Conservation (phyloP, 2,888 invertebrate genomes). For the Ecliptopera silaceata region DNA sequence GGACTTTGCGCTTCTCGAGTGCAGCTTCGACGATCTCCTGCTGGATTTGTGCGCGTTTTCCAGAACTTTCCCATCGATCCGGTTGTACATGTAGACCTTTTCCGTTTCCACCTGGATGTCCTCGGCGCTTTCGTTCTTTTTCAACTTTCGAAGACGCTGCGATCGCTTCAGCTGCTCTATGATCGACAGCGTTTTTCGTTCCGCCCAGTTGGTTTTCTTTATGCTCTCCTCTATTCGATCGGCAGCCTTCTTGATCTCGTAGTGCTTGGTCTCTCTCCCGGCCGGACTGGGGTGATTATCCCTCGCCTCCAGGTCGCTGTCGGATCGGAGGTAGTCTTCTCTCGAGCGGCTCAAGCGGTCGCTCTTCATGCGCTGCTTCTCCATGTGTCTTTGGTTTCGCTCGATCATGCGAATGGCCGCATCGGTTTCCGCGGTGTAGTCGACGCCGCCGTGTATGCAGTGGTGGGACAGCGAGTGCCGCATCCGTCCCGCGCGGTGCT, state of each 20-base stretch:
- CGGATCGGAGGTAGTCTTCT: constrained; percentile 72
- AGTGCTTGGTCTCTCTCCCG: constrained; percentile 53
- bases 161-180: constrained; percentile 76
- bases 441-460: constrained; percentile 70
- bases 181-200: constrained; percentile 73
- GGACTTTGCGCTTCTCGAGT: constrained; percentile 86
- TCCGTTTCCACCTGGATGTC: constrained; percentile 78
- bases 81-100: constrained; percentile 68
- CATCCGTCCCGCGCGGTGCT: constrained; percentile 69
- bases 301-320: constrained; percentile 65
- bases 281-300: constrained; percentile 51
- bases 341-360: constrained; percentile 68
- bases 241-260: constrained; percentile 68
- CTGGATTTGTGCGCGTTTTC: constrained; percentile 82
- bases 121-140: constrained; percentile 73
- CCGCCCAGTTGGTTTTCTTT: constrained; percentile 79
- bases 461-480: constrained; percentile 76
- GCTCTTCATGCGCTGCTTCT: constrained; percentile 78
- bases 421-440: constrained; percentile 84
- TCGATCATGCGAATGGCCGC: constrained; percentile 83
- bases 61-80: constrained; percentile 79
- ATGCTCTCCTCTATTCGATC: constrained; percentile 75
- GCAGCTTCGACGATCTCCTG: constrained; percentile 70
- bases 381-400: constrained; percentile 83
- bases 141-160: constrained; percentile 68